A percentile compares a stretch with the other conserved stretches of the same genome.
These are phyloP conservation scores for Paracyclopina nana DNA, from an alignment of 1,140 invertebrate species.

Conservation along the genomic window DNA sequence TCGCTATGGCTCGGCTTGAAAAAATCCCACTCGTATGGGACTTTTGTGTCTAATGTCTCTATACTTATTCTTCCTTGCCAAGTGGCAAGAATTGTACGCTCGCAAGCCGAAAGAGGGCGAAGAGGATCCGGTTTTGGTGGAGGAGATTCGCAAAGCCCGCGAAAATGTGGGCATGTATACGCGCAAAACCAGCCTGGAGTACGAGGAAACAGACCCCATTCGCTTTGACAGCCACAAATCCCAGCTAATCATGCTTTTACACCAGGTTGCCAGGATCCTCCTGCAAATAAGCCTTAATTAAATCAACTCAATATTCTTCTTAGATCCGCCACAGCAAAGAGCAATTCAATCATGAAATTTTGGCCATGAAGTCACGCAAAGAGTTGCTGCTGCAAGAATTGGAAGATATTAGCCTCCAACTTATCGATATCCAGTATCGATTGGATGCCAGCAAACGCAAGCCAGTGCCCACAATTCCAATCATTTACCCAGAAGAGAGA, in stretches of 20 bases:
- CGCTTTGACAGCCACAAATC: no score
- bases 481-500: not conserved
- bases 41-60: no score
- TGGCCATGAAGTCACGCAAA: not conserved
- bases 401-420: not conserved
- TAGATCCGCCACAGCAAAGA: constrained; percentile 1
- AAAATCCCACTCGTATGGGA: no score
- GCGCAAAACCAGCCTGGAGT: not conserved
- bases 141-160: not conserved
- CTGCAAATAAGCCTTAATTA: not conserved
- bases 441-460: not conserved
- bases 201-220: not conserved
- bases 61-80: no score
- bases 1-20: no score
- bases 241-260: not conserved
- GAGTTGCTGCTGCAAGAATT: not conserved
- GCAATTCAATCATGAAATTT: not conserved
- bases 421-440: not conserved
- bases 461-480: not conserved
- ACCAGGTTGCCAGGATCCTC: not conserved
- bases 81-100: constrained; percentile 1
- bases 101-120: not conserved
- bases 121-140: not conserved
- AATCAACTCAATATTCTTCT: no score
- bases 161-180: not conserved